These are phyloP conservation scores for Silurus lanzhouensis DNA, from an alignment of 2,797 vertebrate species.

Conservation along the genomic window DNA sequence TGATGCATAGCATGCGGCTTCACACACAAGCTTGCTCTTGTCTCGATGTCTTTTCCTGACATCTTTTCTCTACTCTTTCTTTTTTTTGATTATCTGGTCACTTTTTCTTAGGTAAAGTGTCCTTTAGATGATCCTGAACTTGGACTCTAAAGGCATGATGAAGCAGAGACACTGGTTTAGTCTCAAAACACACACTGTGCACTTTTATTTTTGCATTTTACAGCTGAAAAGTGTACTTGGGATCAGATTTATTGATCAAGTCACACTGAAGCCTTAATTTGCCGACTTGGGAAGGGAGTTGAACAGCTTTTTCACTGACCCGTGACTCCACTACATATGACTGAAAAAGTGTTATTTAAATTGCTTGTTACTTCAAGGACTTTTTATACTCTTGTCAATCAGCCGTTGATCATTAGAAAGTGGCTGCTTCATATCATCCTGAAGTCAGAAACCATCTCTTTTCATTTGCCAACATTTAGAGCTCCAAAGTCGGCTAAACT, in stretches of 20 bases:
- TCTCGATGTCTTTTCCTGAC: not conserved
- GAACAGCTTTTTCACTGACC: not conserved
- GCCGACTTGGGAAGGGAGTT: not conserved
- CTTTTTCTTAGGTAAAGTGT: not conserved
- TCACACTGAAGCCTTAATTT: not conserved
- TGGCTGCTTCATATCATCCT: no score
- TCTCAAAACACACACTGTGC: not conserved
- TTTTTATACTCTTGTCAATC: no score
- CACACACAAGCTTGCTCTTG: not conserved
- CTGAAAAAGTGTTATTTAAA: no score
- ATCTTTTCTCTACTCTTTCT: not conserved
- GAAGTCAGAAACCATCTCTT: no score
- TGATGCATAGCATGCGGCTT: not conserved
- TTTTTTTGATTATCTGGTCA: no score
- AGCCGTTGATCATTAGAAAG: no score
- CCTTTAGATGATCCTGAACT: constrained; percentile 7
- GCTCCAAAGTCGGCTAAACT: no score
- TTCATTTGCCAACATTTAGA: no score
- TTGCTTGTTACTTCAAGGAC: no score
- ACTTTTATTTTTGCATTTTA: not conserved
- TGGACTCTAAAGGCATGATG: not conserved
- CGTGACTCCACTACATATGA: not conserved
- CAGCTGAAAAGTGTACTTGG: not conserved
- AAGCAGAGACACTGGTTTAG: not conserved
- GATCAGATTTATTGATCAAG: not conserved